Percentiles rank a stretch among this genome's conserved stretches.
These are phyloP conservation scores for Athene noctua DNA, from an alignment of 2,113 vertebrate genomes.

Conservation along the genomic window DNA sequence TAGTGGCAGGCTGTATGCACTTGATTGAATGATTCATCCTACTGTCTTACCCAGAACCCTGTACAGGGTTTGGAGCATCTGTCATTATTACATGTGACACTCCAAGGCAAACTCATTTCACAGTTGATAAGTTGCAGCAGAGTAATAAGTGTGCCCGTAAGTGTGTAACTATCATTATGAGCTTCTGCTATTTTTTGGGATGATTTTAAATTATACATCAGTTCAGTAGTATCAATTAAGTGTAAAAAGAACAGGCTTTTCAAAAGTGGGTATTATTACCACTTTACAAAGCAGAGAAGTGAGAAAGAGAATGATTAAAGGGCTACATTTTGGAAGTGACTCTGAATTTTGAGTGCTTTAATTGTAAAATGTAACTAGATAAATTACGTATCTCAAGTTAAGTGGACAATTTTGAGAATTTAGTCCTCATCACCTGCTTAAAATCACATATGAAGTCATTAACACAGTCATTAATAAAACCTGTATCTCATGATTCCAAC, in stretches of 20 bases:
- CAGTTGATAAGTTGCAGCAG: background rate
- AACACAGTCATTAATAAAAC: background rate
- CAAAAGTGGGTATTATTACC: background rate
- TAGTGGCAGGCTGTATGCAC: background rate
- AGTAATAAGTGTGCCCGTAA: background rate
- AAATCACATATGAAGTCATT: background rate
- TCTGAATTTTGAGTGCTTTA: background rate
- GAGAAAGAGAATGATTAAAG: background rate
- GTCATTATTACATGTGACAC: background rate
- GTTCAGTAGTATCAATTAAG: background rate
- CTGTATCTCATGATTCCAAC: background rate
- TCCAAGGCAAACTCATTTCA: background rate
- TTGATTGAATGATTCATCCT: background rate
- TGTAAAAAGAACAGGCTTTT: background rate
- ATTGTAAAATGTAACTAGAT: background rate
- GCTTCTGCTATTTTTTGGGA: background rate
- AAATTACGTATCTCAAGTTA: background rate
- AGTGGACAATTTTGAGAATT: background rate
- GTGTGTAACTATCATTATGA: background rate
- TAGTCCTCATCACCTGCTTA: background rate
- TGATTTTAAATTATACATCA: background rate
- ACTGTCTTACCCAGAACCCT: background rate
- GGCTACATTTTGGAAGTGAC: background rate
- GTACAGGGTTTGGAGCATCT: background rate
- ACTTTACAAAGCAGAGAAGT: background rate